Evolutionary conservation across 1,140 invertebrate genomes (phyloP), one percentile per base, ranked within the genome.

Genomic region (Paraescarpia echinospica): DNA sequence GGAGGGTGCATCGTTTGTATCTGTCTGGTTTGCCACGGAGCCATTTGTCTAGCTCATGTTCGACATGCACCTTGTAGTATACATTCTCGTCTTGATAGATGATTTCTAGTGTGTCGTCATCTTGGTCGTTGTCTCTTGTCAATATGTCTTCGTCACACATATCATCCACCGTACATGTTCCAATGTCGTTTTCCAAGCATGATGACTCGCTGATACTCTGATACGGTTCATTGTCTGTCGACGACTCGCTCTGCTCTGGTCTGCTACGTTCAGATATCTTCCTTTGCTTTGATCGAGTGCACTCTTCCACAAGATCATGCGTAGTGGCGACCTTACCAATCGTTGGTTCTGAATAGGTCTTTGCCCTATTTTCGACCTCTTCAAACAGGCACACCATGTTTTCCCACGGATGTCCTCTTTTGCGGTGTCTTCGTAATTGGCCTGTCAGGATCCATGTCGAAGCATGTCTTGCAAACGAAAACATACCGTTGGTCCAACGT

Each of bases 211-310:
- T 77, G 59, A 1, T 77, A 18, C 6, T 22, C 59, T 5, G 2
- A 77, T 77, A 5, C 14, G 59, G 1, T 22, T 77, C 12, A 77
- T 77, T 31, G 59, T 77, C 59, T 77, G 27, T 77, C 59, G 59
- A 77, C 59, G 22, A 22, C 14, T 77, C 59, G 12, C 59, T 51
- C 14, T 90, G n/a, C 59, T 27, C 33, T 34, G 18, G 34, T 31
- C 1, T 12, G 12, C 1, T 41, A 12, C 8, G 35, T 9, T 77
- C 33, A 51, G 35, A 35, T 92, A n/a, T 48, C 91, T 48, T 35
- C 33, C 91, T 91, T 34, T 91, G 35, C 34, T 35, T 35, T 41
- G 35, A 91, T 59, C 35, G 35, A 48, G 5, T 91, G 35, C 91
- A 41, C 18, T 34, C 33, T 33, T 91, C 35, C 33, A 34, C 27